Conservation (phyloP, 2,888 invertebrate genomes). For the Dasysyrphus albostriatus region DNA sequence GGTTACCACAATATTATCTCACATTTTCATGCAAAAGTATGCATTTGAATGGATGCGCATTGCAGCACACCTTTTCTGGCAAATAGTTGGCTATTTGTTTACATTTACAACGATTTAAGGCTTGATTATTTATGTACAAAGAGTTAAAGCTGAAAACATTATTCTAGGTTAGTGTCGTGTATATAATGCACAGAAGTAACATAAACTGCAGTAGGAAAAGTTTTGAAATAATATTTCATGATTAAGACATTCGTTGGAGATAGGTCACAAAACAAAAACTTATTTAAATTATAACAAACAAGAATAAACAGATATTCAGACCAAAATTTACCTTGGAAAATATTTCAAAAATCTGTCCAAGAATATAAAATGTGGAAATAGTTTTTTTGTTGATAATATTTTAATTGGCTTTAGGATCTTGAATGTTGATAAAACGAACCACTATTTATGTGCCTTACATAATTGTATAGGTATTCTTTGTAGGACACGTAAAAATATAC, state of each 20-base stretch:
- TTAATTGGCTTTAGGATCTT: background rate
- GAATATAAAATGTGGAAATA: background rate
- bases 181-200: background rate
- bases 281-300: slow-evolving; percentile 16
- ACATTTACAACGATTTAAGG: slow-evolving; percentile 49
- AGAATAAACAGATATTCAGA: background rate
- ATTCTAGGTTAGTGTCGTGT: slow-evolving; percentile 32
- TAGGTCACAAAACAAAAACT: background rate
- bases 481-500: background rate
- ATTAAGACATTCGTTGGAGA: background rate
- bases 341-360: background rate
- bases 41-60: slow-evolving; percentile 49
- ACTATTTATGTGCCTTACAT: background rate
- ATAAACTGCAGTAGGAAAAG: background rate
- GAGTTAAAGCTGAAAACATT: slow-evolving; percentile 23
- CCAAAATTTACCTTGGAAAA: no score
- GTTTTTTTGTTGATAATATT: background rate
- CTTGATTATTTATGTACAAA: slow-evolving; percentile 50
- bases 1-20: slow-evolving; percentile 43
- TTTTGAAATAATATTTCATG: slow-evolving; percentile 22
- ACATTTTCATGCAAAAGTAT: slow-evolving; percentile 34
- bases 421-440: background rate
- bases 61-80: slow-evolving; percentile 45
- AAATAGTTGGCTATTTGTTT: slow-evolving; percentile 55
- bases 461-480: no score